Base-by-base conservation (phyloP, 2,113 vertebrate genomes). In the Lota lota region DNA sequence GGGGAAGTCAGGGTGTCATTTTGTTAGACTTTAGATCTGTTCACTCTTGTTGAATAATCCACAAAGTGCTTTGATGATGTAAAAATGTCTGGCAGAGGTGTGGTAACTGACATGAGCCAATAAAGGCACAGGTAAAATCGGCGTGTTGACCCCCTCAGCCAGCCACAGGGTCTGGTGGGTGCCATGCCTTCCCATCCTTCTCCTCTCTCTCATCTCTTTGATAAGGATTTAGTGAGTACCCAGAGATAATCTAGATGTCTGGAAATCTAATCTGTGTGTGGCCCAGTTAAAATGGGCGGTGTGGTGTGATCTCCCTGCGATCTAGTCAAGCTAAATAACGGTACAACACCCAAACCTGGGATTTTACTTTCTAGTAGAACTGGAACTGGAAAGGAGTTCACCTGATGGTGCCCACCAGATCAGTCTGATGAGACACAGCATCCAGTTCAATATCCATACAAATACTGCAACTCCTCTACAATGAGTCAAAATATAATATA, bases 291-390 rank as follows among this genome's bases (percentile, higher is more conserved):
- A 6, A 4, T 33, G 4, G 28, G 28, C 28, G 4, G 69, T 56
- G 58, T 33, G 36, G 16, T 77, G 78, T 83, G 70, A 83, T 22
- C 63, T 77, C 47, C 64, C 74, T 81, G 64, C 62, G 4, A 3
- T 33, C 28, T 4, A 33, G 28, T 33, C 28, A 6, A 58, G 20
- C 66, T 72, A 19, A 70, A 63, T 62, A 18, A 61, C 12, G 1
- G 54, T 68, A 7, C 56, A 15, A 10, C 72, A 33, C 40, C 40
- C n/a, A 56, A 40, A 57, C 15, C 14, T 5, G 10, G 12, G 7
- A 16, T 36, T 61, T 63, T 8, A 75, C 51, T 21, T 12, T 67
- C 18, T 14, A 63, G 40, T 47, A 47, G 40, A 47, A 47, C 40
- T 21, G 19, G 36, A 60, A 58, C 63, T 24, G n/a, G 15, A 18